These are phyloP conservation scores for Lophura nycthemera DNA, from an alignment of 2,113 vertebrate genomes.

Conservation along the genomic window DNA sequence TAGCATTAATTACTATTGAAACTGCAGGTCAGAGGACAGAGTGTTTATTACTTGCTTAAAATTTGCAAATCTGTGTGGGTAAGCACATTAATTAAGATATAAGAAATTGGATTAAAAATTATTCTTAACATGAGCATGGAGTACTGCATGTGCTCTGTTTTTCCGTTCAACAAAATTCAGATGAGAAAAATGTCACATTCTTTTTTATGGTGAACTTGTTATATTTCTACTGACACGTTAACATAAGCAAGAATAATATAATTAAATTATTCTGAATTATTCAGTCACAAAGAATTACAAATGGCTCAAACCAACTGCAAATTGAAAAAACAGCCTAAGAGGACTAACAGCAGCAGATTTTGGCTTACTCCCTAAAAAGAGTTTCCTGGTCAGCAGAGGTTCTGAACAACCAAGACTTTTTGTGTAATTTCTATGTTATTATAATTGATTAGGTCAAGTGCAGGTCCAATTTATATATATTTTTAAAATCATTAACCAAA, in stretches of 20 bases:
- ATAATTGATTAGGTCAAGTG: background rate
- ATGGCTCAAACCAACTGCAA: background rate
- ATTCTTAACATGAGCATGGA: background rate
- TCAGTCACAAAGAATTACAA: slow-evolving; percentile 39
- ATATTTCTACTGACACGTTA: slow-evolving; percentile 28
- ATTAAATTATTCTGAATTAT: slow-evolving; percentile 50
- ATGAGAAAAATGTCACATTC: background rate
- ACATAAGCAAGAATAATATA: slow-evolving; percentile 50
- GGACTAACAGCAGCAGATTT: background rate
- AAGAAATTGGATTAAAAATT: background rate
- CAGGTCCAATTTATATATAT: background rate
- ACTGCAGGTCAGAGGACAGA: background rate
- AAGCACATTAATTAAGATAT: background rate
- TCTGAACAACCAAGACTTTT: background rate
- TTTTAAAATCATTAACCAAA: background rate
- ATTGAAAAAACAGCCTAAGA: background rate
- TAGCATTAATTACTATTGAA: background rate
- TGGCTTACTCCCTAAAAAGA: background rate
- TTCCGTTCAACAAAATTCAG: background rate
- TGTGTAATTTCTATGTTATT: background rate
- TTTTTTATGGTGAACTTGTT: background rate
- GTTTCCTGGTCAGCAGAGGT: background rate
- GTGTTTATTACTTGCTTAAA: background rate
- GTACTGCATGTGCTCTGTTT: background rate
- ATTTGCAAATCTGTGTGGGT: background rate